Evolutionary conservation across 2,797 vertebrate genomes (phyloP), one percentile per base, ranked within the genome.

Genomic region (Bovichtus diacanthus): DNA sequence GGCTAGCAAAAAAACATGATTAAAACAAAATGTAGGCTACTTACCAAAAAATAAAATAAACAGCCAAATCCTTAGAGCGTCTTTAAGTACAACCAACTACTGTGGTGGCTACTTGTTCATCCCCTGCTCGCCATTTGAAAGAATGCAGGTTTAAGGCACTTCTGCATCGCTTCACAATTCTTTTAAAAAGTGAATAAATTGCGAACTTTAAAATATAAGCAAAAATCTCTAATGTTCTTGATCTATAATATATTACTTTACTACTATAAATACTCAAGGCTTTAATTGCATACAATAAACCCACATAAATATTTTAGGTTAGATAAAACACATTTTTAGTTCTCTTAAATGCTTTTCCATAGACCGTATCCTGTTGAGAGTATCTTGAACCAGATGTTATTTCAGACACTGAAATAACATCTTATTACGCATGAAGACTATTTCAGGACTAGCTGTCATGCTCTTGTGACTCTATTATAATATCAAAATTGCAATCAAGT

Each of bases 401-500:
- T 27, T 44, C 25, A 53, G 68, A 53, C 39, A 43, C 64, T 65
- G 25, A 78, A 80, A 81, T 67, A 77, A 31, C 61, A 21, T 7
- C 41, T 53, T 43, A 47, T 49, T 56, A 62, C 6, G 9, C 59
- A 67, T 41, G 25, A 38, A 39, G 25, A 49, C 72, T 83, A 81
- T 87, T 87, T 80, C n/a, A 8, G 74, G 72, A 78, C 63, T 5
- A 49, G 60, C 55, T 61, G 44, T 77, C 73, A 23, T 76, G 70
- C 67, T 78, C 47, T 67, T 68, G 66, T 86, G 80, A 81, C 58
- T 58, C 68, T 73, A 71, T 63, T 62, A 54, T 76, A 66, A 84
- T 76, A 80, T 81, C 41, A 56, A 62, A 78, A 82, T 76, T 53
- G 70, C 78, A 64, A 71, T 73, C 38, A 65, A 81, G 75, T 75